phyloP scores from a whole-genome alignment of 2,113 vertebrate genomes.

The Macquaria ambigua region DNA sequence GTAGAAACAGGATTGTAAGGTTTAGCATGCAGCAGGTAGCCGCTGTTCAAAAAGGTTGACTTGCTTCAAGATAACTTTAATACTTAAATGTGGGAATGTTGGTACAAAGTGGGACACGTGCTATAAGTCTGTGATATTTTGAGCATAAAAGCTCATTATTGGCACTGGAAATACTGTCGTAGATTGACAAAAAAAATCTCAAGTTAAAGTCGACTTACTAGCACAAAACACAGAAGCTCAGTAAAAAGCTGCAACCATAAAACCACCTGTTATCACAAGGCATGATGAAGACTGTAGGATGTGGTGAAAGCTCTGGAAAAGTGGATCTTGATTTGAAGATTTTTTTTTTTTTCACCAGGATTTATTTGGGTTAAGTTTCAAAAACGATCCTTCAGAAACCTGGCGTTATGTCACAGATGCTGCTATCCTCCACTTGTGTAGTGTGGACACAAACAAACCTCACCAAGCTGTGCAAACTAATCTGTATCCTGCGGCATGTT shows the following conservation, averaged over 20 bases:
- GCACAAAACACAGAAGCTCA: no score
- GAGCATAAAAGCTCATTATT: not conserved
- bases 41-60: no score
- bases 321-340: no score
- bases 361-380: not conserved
- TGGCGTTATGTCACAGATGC: not conserved
- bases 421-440: not conserved
- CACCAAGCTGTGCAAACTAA: not conserved
- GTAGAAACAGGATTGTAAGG: no score
- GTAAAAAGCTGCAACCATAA: no score
- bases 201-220: not conserved
- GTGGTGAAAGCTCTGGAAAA: no score
- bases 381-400: not conserved
- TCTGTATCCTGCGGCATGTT: not conserved
- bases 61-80: no score
- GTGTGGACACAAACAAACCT: not conserved
- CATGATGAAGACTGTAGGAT: no score
- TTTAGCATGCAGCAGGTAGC: no score
- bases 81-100: no score
- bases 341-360: not conserved
- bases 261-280: not conserved
- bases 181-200: not conserved
- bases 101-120: no score
- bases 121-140: no score
- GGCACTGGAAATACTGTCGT: not conserved